Evolutionary conservation across 2,113 vertebrate species (phyloP).

Genomic region (Aepyceros melampus): DNA sequence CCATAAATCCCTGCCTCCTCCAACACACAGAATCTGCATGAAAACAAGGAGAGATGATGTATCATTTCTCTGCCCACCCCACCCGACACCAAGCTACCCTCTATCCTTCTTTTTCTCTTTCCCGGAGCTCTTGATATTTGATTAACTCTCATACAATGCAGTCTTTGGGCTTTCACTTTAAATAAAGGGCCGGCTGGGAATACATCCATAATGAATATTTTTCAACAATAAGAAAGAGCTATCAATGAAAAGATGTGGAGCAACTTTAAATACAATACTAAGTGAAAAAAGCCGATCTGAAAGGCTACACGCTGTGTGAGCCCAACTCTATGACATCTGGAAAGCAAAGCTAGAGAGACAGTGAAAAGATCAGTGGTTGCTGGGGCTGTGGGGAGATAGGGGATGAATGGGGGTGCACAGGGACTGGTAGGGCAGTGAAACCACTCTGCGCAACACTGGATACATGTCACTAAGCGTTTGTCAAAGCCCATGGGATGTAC

Average conservation of each 20-base stretch:
- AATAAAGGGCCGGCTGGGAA: not conserved
- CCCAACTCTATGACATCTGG: not conserved
- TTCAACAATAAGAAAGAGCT: not conserved
- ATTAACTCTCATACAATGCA: not conserved
- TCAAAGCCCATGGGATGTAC: not conserved
- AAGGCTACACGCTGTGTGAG: not conserved
- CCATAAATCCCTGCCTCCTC: not conserved
- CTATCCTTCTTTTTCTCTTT: not conserved
- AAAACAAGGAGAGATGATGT: accelerated
- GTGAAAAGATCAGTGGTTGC: not conserved
- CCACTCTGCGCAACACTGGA: not conserved
- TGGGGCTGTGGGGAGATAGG: not conserved
- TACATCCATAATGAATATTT: not conserved
- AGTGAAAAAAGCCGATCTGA: not conserved
- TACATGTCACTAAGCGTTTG: not conserved
- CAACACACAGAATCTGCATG: not conserved
- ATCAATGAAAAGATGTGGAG: not conserved
- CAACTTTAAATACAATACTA: not conserved
- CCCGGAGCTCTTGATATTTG: not conserved
- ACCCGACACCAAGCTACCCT: too few relatives aligned
- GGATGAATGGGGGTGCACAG: not conserved
- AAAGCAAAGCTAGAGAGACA: not conserved
- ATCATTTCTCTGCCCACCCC: accelerated
- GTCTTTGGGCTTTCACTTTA: not conserved
- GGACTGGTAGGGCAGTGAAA: not conserved